phyloP scores from a whole-genome alignment of 2,888 invertebrate species.

The Melangyna quadrimaculata region DNA sequence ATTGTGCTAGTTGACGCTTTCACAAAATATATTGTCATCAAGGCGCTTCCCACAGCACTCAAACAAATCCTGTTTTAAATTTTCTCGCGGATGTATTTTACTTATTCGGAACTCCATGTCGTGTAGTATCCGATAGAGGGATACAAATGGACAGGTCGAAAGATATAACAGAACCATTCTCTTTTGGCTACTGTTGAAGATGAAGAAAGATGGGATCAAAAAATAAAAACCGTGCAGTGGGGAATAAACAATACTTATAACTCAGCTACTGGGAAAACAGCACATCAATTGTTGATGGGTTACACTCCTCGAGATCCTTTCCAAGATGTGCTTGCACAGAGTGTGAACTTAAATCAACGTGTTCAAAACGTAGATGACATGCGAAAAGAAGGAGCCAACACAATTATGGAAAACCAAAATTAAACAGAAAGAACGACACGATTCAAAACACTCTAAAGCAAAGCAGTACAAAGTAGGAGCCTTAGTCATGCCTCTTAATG shows the following conservation, averaged over 20 bases:
- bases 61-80: background rate
- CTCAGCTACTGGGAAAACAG: background rate
- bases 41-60: background rate
- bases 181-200: too few species aligned
- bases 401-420: too few species aligned
- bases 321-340: background rate
- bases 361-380: too few species aligned
- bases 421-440: too few species aligned
- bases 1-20: background rate
- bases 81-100: background rate
- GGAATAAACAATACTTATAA: background rate
- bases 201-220: too few species aligned
- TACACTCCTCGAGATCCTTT: too few species aligned
- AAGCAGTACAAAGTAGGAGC: too few species aligned
- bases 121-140: background rate
- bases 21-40: background rate
- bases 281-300: background rate
- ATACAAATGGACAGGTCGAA: background rate
- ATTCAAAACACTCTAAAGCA: too few species aligned
- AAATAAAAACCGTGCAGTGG: background rate
- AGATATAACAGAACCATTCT: background rate
- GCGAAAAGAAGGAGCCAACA: too few species aligned
- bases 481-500: too few species aligned
- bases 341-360: background rate
- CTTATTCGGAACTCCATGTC: background rate